Percentiles rank a stretch among this genome's conserved stretches.
These are phyloP conservation scores for Melangyna quadrimaculata DNA, from an alignment of 2,888 invertebrate genomes.

Conservation along the genomic window DNA sequence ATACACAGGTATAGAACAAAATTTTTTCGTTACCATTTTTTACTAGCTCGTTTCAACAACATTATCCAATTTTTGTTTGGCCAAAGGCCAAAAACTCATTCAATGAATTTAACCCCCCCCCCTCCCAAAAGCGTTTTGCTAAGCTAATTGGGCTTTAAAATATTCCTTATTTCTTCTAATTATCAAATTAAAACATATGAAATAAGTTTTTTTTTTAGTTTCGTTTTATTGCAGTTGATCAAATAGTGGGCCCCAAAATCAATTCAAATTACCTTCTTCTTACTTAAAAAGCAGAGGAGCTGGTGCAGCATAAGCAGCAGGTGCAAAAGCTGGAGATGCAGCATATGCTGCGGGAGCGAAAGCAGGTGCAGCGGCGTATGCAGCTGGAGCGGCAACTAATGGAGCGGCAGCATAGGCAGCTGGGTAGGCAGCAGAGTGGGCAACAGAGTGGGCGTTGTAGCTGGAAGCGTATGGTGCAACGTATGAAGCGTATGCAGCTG, in stretches of 20 bases:
- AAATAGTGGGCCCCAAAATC: conserved; percentile 4
- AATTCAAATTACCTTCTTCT: neutral
- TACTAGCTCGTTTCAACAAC: no score
- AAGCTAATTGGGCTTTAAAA: no score
- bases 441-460: conserved; percentile 81
- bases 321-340: conserved; percentile 37
- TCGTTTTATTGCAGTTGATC: conserved; percentile 33
- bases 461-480: conserved; percentile 83
- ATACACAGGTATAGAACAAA: no score
- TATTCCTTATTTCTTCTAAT: no score
- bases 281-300: conserved; percentile 62
- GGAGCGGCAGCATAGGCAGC: conserved; percentile 63
- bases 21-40: no score
- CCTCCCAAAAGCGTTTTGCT: no score
- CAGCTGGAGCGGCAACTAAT: conserved; percentile 50
- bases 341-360: conserved; percentile 49
- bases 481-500: conserved; percentile 64
- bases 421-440: conserved; percentile 62
- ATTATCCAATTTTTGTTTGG: no score
- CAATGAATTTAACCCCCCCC: no score
- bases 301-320: conserved; percentile 38
- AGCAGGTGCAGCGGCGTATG: conserved; percentile 78
- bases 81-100: no score
- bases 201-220: neutral
- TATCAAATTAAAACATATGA: neutral